Evolutionary conservation across 2,113 vertebrate genomes (phyloP).

Genomic region (Scytalopus superciliaris): DNA sequence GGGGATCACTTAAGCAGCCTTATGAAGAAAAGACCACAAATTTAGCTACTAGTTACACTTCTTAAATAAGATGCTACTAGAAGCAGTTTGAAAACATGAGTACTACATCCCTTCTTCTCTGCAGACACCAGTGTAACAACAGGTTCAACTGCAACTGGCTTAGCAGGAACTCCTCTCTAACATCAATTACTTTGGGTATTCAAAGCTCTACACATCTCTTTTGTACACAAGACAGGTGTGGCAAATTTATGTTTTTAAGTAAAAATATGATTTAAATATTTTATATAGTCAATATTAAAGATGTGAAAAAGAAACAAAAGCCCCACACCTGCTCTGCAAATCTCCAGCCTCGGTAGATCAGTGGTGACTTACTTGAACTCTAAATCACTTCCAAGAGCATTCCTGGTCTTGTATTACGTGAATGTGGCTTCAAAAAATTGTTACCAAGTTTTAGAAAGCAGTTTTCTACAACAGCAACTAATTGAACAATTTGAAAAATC

Average conservation of each 20-base stretch:
- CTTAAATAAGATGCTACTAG: not conserved
- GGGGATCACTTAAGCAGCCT: not conserved
- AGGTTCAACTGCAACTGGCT: not conserved
- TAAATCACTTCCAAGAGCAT: not conserved
- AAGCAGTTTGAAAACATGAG: not conserved
- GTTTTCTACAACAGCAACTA: not conserved
- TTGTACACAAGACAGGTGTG: fast-evolving
- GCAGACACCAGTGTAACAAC: not conserved
- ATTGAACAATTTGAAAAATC: not conserved
- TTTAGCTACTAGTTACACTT: not conserved
- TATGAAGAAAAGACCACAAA: not conserved
- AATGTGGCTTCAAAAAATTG: not conserved
- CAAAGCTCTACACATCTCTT: not conserved
- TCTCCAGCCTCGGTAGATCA: not conserved
- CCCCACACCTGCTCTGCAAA: not conserved
- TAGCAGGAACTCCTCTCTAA: not conserved
- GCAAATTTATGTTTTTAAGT: not conserved
- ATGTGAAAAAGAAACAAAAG: not conserved
- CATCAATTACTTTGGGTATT: not conserved
- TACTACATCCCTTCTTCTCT: not conserved
- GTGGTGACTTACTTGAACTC: not conserved
- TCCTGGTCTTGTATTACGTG: not conserved
- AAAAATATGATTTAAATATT: not conserved
- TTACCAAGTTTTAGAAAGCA: not conserved
- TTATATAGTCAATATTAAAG: not conserved